Evolutionary conservation across 1,140 invertebrate genomes (phyloP), one percentile per base, ranked within the genome.

Genomic region (Frieseomelitta varia): DNA sequence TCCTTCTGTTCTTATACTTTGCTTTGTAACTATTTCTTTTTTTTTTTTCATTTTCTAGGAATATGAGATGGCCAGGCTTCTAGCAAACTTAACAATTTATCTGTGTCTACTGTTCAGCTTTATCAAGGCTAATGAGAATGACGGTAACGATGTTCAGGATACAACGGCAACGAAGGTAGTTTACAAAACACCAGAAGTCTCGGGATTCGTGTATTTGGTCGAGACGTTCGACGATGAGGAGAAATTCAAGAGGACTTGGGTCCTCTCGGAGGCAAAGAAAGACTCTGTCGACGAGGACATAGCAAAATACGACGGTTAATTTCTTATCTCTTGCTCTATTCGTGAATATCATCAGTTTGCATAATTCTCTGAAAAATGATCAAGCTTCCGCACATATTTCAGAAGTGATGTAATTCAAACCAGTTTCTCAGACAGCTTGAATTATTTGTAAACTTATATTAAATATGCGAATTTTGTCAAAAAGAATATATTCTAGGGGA

Each of bases 261-360:
- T 98, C 1, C 95, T 96, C 85, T 99, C 99, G 0, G 96, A 98
- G 93, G 98, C 99, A 1, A 99, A 98, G 93, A 99, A 99, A 94
- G 98, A 99, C 86, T 98, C 97, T 81, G 97, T 97, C 19, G 98
- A 99, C 90, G 98, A 98, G 86, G 97, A 97, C 86, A 97, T 99
- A 85, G 97, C 98, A 6, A 99, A 99, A 96, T 99, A 99, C 95
- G 98, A 99, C 95, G 99, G 99, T 95, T 95, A 61, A 77, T 79
- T 79, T 55, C n/a, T 86, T 14, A 11, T 71, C 61, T 58, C 8
- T 14, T 17, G 19, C 15, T 74, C 27, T 53, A 15, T 2, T 8
- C 84, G 17, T 69, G 24, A 24, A 69, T 51, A 63, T 39, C 65
- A 4, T n/a, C 3, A n/a, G 58, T 61, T 61, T 61, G n/a, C 58